Base-by-base conservation (phyloP, 2,888 invertebrate species). In the Julus scandinavius region DNA sequence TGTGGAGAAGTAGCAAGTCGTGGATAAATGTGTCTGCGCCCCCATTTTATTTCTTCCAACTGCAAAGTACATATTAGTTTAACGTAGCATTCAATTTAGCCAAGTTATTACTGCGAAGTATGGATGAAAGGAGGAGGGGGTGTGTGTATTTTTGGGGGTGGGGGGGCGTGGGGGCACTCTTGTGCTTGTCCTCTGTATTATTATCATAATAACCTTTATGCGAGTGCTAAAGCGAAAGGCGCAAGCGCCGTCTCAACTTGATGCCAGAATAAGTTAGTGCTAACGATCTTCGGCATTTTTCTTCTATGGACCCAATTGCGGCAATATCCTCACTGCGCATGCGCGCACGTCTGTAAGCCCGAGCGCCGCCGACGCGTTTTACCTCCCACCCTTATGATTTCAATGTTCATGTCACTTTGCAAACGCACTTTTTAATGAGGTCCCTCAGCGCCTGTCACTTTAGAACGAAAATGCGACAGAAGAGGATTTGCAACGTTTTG, bases 21-120 rank as follows among this genome's bases (percentile, higher is more conserved):
- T 54, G 54, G 54, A 54, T 9, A 54, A 54, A 54, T 15, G 15
- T 13, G 45, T 63, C 4, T n/a, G 58, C 29, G 72, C 29, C 45
- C 72, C 72, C 29, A 72, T 72, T 72, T 72, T 72, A 72, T 72
- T 72, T 72, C 72, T 72, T 29, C 72, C 20, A 29, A 72, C 72
- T 72, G 72, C 72, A 72, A 72, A 72, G 72, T 72, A 72, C 72
- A 72, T 72, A 72, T 72, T 72, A 72, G 72, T 72, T 72, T 72
- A 72, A 72, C 72, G 72, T 72, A 72, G 72, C 72, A 29, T 72
- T 72, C 72, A 72, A 72, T 72, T 72, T 72, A 11, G 72, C 72
- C 40, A 29, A 85, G 85, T 85, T 85, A 45, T 41, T 85, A 49
- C 49, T 40, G 29, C 29, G 29, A 85, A 45, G 85, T 41, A n/a